Evolutionary conservation across 1,140 invertebrate species (phyloP).

Genomic region (Ceratina calcarata): DNA sequence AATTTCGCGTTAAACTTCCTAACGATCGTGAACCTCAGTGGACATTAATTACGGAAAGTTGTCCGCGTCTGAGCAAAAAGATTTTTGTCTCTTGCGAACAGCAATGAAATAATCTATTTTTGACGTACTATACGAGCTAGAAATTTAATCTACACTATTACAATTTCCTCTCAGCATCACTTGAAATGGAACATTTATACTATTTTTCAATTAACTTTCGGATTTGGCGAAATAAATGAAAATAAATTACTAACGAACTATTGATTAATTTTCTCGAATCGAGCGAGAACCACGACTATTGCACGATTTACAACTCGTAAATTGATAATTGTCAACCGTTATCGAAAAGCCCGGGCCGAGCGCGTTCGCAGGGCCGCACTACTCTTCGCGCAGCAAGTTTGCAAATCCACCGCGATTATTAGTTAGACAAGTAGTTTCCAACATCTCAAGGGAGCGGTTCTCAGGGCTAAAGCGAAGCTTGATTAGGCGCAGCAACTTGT

Average conservation of each 20-base stretch:
- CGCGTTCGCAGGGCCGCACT: constrained; percentile 31
- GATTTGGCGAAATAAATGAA: too few relatives aligned
- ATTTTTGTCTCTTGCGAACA: neutral
- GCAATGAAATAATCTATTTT: too few relatives aligned
- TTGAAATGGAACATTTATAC: too few relatives aligned
- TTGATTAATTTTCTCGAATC: too few relatives aligned
- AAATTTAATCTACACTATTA: too few relatives aligned
- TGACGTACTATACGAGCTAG: too few relatives aligned
- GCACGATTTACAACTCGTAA: too few relatives aligned
- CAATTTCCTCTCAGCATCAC: too few relatives aligned
- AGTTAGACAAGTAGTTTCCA: constrained; percentile 77
- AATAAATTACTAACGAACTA: too few relatives aligned
- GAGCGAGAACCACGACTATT: too few relatives aligned
- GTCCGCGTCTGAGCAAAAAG: neutral
- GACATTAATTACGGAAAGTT: constrained; percentile 13
- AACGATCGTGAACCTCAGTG: constrained; percentile 21
- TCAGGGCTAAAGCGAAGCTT: constrained; percentile 74
- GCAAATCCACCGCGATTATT: constrained; percentile 74
- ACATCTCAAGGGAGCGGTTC: constrained; percentile 48
- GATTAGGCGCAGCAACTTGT: constrained; percentile 75
- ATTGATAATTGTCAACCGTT: constrained; percentile 31
- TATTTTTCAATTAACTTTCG: too few relatives aligned
- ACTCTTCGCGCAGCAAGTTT: constrained; percentile 58
- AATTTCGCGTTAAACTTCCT: constrained; percentile 28
- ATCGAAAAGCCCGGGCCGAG: constrained; percentile 20